Evolutionary conservation across 1,140 invertebrate species (phyloP), one percentile per base, ranked within the genome.

Genomic region (Drosophila nannoptera): DNA sequence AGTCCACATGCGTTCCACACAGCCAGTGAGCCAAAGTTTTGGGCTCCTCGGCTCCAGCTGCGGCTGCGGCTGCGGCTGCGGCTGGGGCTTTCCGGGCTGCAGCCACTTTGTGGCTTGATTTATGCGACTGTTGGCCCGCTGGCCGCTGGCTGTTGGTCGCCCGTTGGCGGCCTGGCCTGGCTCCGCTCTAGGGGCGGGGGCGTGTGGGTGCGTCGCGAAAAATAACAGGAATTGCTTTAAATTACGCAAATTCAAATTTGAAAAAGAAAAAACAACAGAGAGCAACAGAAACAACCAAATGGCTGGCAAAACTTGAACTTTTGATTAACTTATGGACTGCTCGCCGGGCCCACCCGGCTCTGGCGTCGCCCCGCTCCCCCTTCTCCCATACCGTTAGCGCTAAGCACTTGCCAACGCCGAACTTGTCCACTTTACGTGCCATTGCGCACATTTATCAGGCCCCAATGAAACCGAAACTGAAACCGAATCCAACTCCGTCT

Each of bases 221-320:
- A 66, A 56, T 61, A 80, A 84, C 81, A 86, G 81, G 76, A 86
- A 84, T 84, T 84, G 76, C 80, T 80, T 84, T 84, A 77, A 84
- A 77, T 86, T 86, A 86, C 81, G 82, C 81, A 86, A 86, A 86
- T 86, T 66, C 61, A 40, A 66, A 56, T 35, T 61, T 50, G 43
- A 50, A 56, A 48, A 33, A 56, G n/a, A n/a, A 22, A 22, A 22
- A 22, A 22, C 22, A 22, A 22, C 1, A 22, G 22, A 22, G 22
- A 22, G 22, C n/a, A n/a, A n/a, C n/a, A 22, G 22, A 46, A 72
- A 69, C 61, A 73, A 54, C 63, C 46, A 74, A 68, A 49, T 43
- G 45, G 31, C 33, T 52, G 45, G 38, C 64, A 54, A 50, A 58
- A 70, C 72, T 77, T 83, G 80, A 83, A 86, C 82, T 86, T 86